phyloP scores from a whole-genome alignment of 2,888 invertebrate genomes.

The Scaeva pyrastri region DNA sequence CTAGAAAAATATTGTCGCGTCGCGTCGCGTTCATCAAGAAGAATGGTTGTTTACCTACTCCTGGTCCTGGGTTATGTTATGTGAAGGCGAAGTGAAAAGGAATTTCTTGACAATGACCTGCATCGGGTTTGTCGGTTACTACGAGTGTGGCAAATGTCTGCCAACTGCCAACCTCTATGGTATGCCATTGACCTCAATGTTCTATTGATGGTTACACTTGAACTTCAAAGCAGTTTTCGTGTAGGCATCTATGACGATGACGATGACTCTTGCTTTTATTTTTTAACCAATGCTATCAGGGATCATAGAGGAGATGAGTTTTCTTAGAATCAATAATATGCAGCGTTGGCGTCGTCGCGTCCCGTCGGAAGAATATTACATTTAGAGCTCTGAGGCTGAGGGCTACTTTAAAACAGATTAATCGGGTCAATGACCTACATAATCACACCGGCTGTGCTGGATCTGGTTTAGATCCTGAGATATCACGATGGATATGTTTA shows the following conservation, averaged over 20 bases:
- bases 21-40: too few relatives aligned
- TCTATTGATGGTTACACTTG: slow-evolving; percentile 63
- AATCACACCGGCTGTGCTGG: background rate
- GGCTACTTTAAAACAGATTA: background rate
- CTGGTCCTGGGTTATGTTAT: slow-evolving; percentile 21
- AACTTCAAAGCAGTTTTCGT: slow-evolving; percentile 7
- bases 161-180: slow-evolving; percentile 46
- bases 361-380: background rate
- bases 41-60: slow-evolving; percentile 35
- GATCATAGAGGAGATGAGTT: slow-evolving; percentile 14
- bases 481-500: background rate
- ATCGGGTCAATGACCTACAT: slow-evolving; percentile 15
- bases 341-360: background rate
- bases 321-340: slow-evolving; percentile 17
- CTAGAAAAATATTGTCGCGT: slow-evolving; percentile 14
- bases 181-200: slow-evolving; percentile 69
- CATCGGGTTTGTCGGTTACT: slow-evolving; percentile 56
- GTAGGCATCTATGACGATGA: background rate
- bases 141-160: slow-evolving; percentile 62
- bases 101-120: slow-evolving; percentile 63
- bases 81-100: slow-evolving; percentile 31
- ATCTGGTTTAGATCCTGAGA: slow-evolving; percentile 22
- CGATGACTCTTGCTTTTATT: slow-evolving; percentile 52
- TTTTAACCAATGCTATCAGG: slow-evolving; percentile 46
- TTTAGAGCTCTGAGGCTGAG: background rate